phyloP scores from a whole-genome alignment of 2,888 invertebrate genomes.

The Harpagoxenus sublaevis region DNA sequence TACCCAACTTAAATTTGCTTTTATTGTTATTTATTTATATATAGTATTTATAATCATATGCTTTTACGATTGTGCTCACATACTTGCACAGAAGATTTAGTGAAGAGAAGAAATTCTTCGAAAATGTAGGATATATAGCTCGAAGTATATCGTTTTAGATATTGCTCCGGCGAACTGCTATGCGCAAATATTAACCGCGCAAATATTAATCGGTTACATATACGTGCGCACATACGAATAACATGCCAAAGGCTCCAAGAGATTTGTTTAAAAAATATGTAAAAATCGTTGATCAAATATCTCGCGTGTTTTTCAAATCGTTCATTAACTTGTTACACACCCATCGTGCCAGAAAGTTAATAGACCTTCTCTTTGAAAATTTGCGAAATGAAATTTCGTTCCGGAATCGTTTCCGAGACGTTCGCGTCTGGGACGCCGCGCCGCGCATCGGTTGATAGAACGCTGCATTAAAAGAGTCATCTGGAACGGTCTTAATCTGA shows the following conservation, averaged over 20 bases:
- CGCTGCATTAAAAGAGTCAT: constrained; percentile 17
- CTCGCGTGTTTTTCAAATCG: not conserved
- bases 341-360: not conserved
- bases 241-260: not conserved
- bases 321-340: constrained; percentile 17
- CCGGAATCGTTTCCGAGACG: not conserved
- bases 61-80: constrained; percentile 27
- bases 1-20: constrained; percentile 26
- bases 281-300: not conserved
- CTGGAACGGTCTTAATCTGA: constrained; percentile 25
- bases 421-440: not conserved
- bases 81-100: constrained; percentile 27
- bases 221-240: not conserved
- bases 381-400: not conserved
- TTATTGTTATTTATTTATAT: not conserved
- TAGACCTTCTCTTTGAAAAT: not conserved
- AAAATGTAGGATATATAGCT: constrained; percentile 18
- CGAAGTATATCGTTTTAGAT: not conserved
- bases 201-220: not conserved
- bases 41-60: constrained; percentile 10
- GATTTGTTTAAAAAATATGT: not conserved
- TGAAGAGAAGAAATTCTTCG: constrained; percentile 27
- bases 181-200: constrained; percentile 10
- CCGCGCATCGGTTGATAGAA: not conserved
- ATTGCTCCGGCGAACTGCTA: constrained; percentile 1